phyloP scores from a whole-genome alignment of 1,140 invertebrate genomes.

The Drosophila kikkawai region DNA sequence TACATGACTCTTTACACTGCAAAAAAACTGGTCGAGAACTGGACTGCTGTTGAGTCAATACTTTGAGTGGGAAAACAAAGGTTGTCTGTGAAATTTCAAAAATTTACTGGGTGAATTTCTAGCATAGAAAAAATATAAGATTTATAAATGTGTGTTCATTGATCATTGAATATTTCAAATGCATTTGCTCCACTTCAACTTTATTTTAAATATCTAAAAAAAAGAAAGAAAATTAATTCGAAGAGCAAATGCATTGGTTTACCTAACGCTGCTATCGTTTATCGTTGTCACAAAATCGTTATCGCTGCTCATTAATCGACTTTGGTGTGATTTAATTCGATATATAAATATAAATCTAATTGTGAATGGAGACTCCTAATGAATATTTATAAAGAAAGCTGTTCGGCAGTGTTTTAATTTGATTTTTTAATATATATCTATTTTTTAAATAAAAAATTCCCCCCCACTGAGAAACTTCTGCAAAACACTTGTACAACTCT shows the following conservation, averaged over 20 bases:
- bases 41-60: neutral
- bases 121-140: neutral
- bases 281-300: constrained; percentile 31
- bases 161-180: constrained; percentile 4
- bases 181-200: neutral
- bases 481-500: constrained; percentile 42
- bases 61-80: neutral
- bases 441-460: constrained; percentile 16
- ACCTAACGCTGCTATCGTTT: constrained; percentile 6
- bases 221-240: neutral
- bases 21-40: neutral
- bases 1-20: constrained; percentile 17
- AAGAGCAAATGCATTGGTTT: constrained; percentile 4
- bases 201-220: neutral
- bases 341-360: constrained; percentile 4
- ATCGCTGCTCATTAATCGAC: constrained; percentile 32
- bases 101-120: constrained; percentile 1
- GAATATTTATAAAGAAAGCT: constrained; percentile 2
- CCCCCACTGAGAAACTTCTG: constrained; percentile 8
- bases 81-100: neutral
- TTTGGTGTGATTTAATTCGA: constrained; percentile 36
- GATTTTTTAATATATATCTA: neutral
- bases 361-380: neutral
- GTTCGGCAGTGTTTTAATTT: constrained; percentile 11
- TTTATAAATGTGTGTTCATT: constrained; percentile 8